A percentile compares a stretch with the other conserved stretches of the same genome.
phyloP scores from a whole-genome alignment of 2,797 vertebrate species.

The Xyrichtys novacula region DNA sequence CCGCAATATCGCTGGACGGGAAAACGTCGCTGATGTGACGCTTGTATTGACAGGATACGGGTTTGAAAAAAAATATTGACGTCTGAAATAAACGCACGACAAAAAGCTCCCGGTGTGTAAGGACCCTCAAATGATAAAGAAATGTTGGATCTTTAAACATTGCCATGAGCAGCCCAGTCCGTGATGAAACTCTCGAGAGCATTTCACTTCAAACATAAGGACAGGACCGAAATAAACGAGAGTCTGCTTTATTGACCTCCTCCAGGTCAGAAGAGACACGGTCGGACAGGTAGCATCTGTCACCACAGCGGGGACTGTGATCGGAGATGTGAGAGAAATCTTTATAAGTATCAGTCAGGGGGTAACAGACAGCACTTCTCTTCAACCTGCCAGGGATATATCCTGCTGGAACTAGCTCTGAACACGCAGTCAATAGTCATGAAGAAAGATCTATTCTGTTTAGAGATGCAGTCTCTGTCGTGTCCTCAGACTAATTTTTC shows the following conservation, averaged over 20 bases:
- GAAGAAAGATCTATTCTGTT: conserved; percentile 24
- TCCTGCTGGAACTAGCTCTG: conserved; percentile 30
- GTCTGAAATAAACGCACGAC: too few species aligned
- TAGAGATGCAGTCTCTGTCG: not conserved
- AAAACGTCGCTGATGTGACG: too few species aligned
- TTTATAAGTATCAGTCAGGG: conserved; percentile 41
- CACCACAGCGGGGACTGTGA: conserved; percentile 40
- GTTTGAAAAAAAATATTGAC: too few species aligned
- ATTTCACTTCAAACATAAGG: conserved; percentile 14
- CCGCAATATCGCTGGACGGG: too few species aligned
- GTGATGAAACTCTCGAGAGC: not conserved
- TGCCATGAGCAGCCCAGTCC: not conserved
- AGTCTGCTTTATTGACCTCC: conserved; percentile 22
- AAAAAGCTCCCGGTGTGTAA: too few species aligned
- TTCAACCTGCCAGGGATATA: conserved; percentile 24
- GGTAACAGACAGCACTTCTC: conserved; percentile 16
- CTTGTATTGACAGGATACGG: too few species aligned
- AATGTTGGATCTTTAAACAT: too few species aligned
- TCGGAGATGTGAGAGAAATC: conserved; percentile 29
- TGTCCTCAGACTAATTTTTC: conserved; percentile 15
- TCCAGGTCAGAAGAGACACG: conserved; percentile 25
- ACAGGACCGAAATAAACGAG: not conserved
- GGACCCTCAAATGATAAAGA: too few species aligned
- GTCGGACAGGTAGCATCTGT: conserved; percentile 53
- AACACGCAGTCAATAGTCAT: conserved; percentile 24